A percentile compares a stretch with the other conserved stretches of the same genome.
phyloP scores from a whole-genome alignment of 2,797 vertebrate genomes.

The Characodon lateralis region DNA sequence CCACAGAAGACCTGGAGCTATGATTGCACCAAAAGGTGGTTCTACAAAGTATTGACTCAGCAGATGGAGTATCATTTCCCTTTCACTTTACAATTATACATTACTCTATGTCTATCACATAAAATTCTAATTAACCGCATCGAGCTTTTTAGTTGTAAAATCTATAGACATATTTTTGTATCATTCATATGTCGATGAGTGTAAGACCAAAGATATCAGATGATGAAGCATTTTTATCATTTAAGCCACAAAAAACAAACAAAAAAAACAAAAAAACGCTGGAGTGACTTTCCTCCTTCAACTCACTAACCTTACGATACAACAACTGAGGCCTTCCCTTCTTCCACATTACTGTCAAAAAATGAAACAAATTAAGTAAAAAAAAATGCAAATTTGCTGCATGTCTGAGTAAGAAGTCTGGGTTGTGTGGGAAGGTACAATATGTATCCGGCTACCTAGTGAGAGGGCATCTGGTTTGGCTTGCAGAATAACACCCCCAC shows the following conservation, averaged over 20 bases:
- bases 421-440: conserved; percentile 66
- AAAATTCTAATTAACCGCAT: too few species aligned
- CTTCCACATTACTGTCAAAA: conserved; percentile 16
- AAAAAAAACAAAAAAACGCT: conserved; percentile 17
- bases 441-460: conserved; percentile 66
- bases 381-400: conserved; percentile 9
- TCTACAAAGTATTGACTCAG: neutral
- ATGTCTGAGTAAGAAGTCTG: conserved; percentile 35
- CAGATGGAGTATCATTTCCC: neutral
- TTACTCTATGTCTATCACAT: too few species aligned
- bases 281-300: conserved; percentile 1
- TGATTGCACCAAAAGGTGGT: neutral
- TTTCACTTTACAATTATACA: neutral
- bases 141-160: neutral
- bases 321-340: conserved; percentile 15
- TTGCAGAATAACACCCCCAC: conserved; percentile 70
- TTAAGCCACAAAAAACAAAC: conserved; percentile 19
- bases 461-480: conserved; percentile 76
- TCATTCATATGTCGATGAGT: neutral
- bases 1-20: neutral
- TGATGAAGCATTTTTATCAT: conserved; percentile 13
- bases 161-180: neutral
- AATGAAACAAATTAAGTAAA: conserved; percentile 24
- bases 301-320: conserved; percentile 17
- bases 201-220: neutral